phyloP scores from a whole-genome alignment of 2,888 invertebrate species.

The Tipula lateralis region DNA sequence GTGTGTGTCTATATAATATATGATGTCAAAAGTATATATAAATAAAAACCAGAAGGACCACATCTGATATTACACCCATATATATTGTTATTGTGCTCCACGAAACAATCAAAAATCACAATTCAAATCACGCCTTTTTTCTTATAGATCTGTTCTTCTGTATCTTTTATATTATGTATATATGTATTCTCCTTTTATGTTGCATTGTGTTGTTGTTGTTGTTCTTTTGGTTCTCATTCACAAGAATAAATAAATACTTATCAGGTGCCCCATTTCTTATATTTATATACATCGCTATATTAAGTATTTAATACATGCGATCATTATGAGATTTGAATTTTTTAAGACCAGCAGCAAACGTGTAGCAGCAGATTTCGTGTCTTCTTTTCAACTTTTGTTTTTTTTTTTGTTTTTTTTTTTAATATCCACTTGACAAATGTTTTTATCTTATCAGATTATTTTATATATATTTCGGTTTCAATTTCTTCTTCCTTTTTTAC shows the following conservation, averaged over 20 bases:
- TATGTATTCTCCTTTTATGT: neutral
- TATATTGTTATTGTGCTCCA: neutral
- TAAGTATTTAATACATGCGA: neutral
- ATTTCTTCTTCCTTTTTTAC: conserved; percentile 11
- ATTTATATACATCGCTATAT: neutral
- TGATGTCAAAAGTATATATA: neutral
- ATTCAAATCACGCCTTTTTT: conserved; percentile 24
- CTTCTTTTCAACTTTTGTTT: neutral
- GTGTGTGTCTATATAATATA: no score
- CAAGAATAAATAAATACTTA: neutral
- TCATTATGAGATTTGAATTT: neutral
- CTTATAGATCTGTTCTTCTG: neutral
- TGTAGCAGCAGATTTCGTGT: conserved; percentile 5
- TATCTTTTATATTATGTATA: neutral
- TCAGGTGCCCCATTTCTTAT: conserved; percentile 5
- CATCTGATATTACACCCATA: conserved; percentile 7
- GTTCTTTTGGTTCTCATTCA: neutral
- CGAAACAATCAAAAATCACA: conserved; percentile 20
- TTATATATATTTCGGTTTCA: neutral
- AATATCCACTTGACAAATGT: neutral
- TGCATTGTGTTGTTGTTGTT: neutral
- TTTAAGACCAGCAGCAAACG: conserved; percentile 3
- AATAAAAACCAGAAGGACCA: neutral
- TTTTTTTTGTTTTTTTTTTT: neutral
- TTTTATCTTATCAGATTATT: conserved; percentile 9